Conservation (phyloP, 2,113 vertebrate species). For the Macrotis lagotis region DNA sequence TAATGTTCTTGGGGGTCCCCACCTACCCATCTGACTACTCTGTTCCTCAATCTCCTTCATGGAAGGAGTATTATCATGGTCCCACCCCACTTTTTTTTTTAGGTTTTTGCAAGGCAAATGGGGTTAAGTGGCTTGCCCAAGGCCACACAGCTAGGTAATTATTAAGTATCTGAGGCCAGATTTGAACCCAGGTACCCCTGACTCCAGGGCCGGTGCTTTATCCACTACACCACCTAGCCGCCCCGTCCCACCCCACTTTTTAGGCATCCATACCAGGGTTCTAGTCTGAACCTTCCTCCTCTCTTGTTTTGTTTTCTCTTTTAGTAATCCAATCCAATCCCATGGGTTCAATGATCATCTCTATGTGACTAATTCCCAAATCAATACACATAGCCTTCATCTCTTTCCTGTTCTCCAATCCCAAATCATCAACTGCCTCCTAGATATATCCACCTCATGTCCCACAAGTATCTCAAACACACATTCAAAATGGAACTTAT, state of each 20-base stretch:
- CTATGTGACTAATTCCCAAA: too few relatives aligned
- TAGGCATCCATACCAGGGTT: not conserved
- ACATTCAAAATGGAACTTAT: not conserved
- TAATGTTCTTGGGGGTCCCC: not conserved
- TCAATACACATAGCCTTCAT: too few relatives aligned
- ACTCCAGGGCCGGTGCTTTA: too few relatives aligned
- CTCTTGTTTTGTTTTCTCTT: not conserved
- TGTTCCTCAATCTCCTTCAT: not conserved
- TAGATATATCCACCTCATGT: not conserved
- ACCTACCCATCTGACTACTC: not conserved
- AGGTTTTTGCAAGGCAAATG: too few relatives aligned
- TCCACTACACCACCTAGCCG: too few relatives aligned
- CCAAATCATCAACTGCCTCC: not conserved
- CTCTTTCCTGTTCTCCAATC: not conserved
- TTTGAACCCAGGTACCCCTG: too few relatives aligned
- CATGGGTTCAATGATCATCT: not conserved
- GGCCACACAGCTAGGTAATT: too few relatives aligned
- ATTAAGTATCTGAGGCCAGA: too few relatives aligned
- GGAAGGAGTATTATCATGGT: not conserved
- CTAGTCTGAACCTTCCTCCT: not conserved
- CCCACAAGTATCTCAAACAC: not conserved
- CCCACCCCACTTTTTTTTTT: not conserved
- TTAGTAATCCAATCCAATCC: not conserved
- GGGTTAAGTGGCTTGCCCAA: too few relatives aligned
- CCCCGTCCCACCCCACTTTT: not conserved